Evolutionary conservation across 1,140 invertebrate species (phyloP).

Genomic region (Musca vetustissima): DNA sequence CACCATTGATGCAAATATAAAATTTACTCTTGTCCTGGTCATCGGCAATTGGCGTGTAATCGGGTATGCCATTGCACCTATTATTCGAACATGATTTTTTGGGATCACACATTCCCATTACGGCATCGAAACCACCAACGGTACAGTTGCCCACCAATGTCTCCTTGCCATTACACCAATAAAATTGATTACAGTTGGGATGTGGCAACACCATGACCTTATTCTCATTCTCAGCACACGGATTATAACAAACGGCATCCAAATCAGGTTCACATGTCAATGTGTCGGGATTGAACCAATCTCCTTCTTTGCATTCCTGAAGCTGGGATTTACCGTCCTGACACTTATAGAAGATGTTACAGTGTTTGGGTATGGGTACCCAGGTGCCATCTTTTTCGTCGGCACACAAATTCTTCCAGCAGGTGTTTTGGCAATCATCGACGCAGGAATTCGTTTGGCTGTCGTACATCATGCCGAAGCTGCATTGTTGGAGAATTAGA

Average conservation of each 20-base stretch:
- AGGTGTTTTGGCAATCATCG: conserved; percentile 30
- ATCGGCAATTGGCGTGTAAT: neutral
- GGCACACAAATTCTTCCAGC: conserved; percentile 31
- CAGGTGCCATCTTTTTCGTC: conserved; percentile 37
- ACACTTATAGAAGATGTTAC: conserved; percentile 38
- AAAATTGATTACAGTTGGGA: conserved; percentile 46
- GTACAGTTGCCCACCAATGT: conserved; percentile 36
- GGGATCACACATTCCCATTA: conserved; percentile 4
- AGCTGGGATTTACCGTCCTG: conserved; percentile 33
- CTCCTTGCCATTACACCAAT: conserved; percentile 37
- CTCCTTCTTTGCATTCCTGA: conserved; percentile 28
- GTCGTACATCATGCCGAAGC: conserved; percentile 36
- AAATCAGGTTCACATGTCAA: conserved; percentile 36
- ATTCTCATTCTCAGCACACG: conserved; percentile 26
- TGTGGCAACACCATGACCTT: conserved; percentile 28
- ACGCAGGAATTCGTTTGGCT: conserved; percentile 28
- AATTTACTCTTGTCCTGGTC: conserved; percentile 11
- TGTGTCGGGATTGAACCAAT: conserved; percentile 34
- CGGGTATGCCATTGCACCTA: neutral
- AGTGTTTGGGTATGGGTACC: conserved; percentile 33
- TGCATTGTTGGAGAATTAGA: conserved; percentile 36
- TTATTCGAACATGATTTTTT: conserved; percentile 19
- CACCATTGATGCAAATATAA: conserved; percentile 22
- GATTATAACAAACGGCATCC: conserved; percentile 39
- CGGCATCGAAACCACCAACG: conserved; percentile 23